A percentile compares a stretch with the other conserved stretches of the same genome.
Conservation (phyloP, 2,113 vertebrate genomes). For the Xiphophorus couchianus region DNA sequence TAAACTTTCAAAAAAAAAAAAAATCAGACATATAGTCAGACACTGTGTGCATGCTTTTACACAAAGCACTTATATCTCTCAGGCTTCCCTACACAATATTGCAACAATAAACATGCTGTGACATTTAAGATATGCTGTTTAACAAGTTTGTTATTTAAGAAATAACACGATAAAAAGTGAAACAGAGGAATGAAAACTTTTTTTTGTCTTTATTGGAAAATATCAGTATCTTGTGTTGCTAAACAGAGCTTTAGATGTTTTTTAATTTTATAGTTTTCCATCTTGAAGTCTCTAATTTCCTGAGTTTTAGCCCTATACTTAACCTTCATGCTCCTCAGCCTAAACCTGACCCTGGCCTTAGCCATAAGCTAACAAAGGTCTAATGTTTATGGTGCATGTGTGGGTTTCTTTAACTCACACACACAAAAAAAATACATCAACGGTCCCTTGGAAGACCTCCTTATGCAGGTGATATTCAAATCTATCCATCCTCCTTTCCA, state of each 20-base stretch:
- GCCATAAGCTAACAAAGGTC: not conserved
- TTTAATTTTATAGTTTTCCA: not conserved
- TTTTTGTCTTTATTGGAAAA: not conserved
- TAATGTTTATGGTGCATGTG: not conserved
- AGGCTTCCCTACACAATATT: not conserved
- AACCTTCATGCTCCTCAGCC: not conserved
- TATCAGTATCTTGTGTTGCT: not conserved
- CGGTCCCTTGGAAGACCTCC: not conserved
- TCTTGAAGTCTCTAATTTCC: slow-evolving; percentile 6
- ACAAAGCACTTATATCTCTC: not conserved
- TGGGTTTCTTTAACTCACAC: not conserved
- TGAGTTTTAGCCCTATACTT: not conserved
- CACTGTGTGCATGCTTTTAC: not conserved
- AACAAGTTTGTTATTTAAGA: too few species aligned
- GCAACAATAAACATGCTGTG: not conserved
- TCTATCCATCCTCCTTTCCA: not conserved
- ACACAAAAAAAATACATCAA: not conserved
- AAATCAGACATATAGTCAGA: not conserved
- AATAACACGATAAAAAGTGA: not conserved
- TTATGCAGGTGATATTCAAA: not conserved
- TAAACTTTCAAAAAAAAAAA: too few species aligned
- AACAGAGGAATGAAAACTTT: not conserved
- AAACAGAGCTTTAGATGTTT: not conserved
- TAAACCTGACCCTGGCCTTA: not conserved
- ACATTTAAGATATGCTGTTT: not conserved